Evolutionary conservation across 2,113 vertebrate species (phyloP).

Genomic region (Pteropus alecto): DNA sequence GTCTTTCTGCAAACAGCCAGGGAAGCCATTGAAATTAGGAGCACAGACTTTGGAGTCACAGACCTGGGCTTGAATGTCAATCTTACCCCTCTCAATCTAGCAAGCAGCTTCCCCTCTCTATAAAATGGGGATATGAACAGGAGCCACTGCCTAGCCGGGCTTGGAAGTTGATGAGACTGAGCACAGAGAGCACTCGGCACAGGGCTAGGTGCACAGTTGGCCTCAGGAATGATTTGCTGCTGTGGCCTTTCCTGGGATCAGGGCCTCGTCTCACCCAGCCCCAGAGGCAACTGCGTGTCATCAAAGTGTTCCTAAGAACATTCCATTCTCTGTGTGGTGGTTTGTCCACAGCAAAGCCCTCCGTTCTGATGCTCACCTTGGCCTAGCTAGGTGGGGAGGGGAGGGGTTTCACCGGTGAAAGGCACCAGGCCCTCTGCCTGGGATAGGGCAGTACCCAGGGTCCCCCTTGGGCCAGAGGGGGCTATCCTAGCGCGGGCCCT

Average conservation of each 20-base stretch:
- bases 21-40: not conserved
- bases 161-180: not conserved
- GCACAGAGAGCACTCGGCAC: not conserved
- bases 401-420: fast-evolving
- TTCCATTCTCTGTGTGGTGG: not conserved
- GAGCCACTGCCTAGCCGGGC: not conserved
- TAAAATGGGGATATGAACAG: not conserved
- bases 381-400: not conserved
- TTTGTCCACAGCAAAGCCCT: not conserved
- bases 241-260: not conserved
- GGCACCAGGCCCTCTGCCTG: not conserved
- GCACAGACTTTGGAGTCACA: not conserved
- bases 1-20: not conserved
- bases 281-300: not conserved
- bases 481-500: not conserved
- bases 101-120: not conserved
- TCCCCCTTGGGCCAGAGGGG: not conserved
- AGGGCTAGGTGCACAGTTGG: not conserved
- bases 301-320: not conserved
- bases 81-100: not conserved
- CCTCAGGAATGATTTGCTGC: not conserved
- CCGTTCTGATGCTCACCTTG: not conserved
- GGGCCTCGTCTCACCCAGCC: not conserved
- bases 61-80: not conserved
- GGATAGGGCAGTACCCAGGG: not conserved